Conservation (phyloP, 2,888 invertebrate genomes). For the Tetanocera ferruginea region DNA sequence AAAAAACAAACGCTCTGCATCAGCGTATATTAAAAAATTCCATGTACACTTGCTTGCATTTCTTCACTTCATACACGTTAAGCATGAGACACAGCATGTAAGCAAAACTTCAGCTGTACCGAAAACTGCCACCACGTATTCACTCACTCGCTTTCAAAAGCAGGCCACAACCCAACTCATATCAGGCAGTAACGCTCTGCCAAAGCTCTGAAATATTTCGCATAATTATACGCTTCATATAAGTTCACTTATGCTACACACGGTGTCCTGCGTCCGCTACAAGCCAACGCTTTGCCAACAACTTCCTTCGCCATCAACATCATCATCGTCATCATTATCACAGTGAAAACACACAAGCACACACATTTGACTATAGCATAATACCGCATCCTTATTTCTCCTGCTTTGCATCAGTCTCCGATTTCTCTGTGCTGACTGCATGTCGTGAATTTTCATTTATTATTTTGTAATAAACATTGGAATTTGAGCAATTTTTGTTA, state of each 20-base stretch:
- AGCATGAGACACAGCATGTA: no score
- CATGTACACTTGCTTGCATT: not conserved
- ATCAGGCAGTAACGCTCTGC: not conserved
- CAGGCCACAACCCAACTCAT: not conserved
- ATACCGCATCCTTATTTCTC: not conserved
- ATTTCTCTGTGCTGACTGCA: not conserved
- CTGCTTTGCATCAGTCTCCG: not conserved
- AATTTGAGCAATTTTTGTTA: constrained; percentile 21
- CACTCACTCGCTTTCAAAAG: not conserved
- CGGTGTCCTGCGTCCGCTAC: not conserved
- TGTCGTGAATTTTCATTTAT: constrained; percentile 30
- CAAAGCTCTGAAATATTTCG: constrained; percentile 21
- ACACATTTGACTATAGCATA: not conserved
- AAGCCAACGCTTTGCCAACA: not conserved
- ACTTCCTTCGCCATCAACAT: not conserved
- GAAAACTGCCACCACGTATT: not conserved
- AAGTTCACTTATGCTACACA: not conserved
- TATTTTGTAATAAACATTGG: constrained; percentile 32
- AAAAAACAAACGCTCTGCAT: not conserved
- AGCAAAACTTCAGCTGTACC: not conserved
- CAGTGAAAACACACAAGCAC: not conserved
- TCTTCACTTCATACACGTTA: not conserved
- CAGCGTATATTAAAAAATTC: not conserved
- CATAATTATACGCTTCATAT: constrained; percentile 26
- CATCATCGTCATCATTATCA: not conserved